These are phyloP conservation scores for Melanophora roralis DNA, from an alignment of 2,888 invertebrate species.

Conservation along the genomic window DNA sequence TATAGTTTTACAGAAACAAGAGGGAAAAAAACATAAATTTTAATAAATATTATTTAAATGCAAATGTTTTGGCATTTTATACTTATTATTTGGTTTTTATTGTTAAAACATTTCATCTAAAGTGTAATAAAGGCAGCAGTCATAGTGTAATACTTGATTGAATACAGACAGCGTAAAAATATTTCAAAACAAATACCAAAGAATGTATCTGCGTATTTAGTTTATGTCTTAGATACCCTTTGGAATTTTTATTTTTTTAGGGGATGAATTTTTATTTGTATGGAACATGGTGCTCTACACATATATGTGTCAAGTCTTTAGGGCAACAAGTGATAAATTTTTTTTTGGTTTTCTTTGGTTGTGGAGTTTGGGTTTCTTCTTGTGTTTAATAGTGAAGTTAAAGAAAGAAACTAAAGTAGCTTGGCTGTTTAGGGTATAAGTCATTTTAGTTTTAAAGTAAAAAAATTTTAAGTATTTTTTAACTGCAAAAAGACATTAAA, in stretches of 20 bases:
- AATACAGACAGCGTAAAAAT: neutral
- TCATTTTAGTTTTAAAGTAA: too few species aligned
- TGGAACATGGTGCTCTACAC: too few species aligned
- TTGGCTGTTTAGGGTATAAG: too few species aligned
- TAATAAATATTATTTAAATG: neutral
- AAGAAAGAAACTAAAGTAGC: too few species aligned
- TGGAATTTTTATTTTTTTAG: neutral
- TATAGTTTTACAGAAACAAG: neutral
- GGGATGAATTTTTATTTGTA: too few species aligned
- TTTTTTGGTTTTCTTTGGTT: too few species aligned
- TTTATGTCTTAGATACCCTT: neutral
- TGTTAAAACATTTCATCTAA: neutral
- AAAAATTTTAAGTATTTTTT: too few species aligned
- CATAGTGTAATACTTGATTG: neutral
- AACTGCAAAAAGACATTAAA: too few species aligned
- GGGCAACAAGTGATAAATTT: too few species aligned
- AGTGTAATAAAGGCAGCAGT: neutral
- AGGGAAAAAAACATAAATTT: neutral
- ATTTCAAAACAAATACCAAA: neutral
- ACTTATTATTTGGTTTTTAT: neutral
- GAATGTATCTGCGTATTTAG: neutral
- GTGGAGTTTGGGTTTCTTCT: too few species aligned
- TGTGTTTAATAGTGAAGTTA: too few species aligned
- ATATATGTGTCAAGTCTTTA: too few species aligned
- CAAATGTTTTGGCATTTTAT: neutral